A percentile compares a stretch with the other conserved stretches of the same genome.
phyloP scores from a whole-genome alignment of 1,140 invertebrate species.

The Platyura marginata region DNA sequence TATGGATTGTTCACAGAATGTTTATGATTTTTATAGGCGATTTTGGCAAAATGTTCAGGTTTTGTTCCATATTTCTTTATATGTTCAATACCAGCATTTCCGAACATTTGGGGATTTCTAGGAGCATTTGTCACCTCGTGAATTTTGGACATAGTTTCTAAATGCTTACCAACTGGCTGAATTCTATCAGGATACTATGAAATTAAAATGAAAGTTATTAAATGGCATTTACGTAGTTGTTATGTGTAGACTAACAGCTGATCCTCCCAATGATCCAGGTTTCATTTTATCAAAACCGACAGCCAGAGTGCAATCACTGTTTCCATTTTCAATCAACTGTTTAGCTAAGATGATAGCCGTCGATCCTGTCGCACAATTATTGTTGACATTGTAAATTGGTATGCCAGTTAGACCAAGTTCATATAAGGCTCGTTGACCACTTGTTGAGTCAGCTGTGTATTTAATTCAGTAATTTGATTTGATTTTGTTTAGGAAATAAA shows the following conservation, averaged over 20 bases:
- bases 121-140: conserved; percentile 65
- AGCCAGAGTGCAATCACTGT: conserved; percentile 73
- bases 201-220: too few species aligned
- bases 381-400: conserved; percentile 97
- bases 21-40: conserved; percentile 93
- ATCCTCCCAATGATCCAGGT: conserved; percentile 65
- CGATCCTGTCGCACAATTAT: conserved; percentile 94
- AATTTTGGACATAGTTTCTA: conserved; percentile 66
- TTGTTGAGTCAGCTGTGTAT: conserved; percentile 70
- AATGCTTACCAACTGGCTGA: conserved; percentile 89
- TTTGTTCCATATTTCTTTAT: conserved; percentile 74
- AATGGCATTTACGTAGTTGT: too few species aligned
- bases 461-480: not conserved
- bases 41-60: conserved; percentile 87
- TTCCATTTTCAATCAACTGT: conserved; percentile 73
- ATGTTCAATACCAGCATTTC: conserved; percentile 89
- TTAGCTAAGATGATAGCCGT: conserved; percentile 80
- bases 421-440: conserved; percentile 88
- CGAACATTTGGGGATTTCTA: conserved; percentile 89
- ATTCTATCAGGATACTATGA: conserved; percentile 68
- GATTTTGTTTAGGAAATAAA: not conserved
- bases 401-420: conserved; percentile 92
- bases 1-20: too few species aligned
- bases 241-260: too few species aligned
- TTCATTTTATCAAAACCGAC: conserved; percentile 99